These are phyloP conservation scores for Cheumatopsyche charites DNA, from an alignment of 1,140 invertebrate species.

Conservation along the genomic window DNA sequence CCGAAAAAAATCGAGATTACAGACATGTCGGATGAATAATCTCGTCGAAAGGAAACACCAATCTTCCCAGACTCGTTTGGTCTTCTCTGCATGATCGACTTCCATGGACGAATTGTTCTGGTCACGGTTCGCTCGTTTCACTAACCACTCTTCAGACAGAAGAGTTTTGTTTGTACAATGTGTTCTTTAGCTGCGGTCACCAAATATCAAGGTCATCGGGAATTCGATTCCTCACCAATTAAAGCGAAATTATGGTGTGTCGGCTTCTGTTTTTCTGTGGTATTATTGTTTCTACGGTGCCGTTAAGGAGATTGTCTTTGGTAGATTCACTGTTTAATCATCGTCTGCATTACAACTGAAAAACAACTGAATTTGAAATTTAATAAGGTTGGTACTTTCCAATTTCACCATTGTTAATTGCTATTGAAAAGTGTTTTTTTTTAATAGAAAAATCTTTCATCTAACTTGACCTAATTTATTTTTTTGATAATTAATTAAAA, in stretches of 20 bases:
- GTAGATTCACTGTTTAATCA: no score
- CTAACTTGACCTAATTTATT: no score
- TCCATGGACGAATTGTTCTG: conserved; percentile 31
- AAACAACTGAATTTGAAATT: no score
- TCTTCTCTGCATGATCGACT: conserved; percentile 24
- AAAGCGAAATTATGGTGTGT: no score
- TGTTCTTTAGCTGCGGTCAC: neutral
- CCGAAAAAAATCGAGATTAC: neutral
- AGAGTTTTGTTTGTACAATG: conserved; percentile 8
- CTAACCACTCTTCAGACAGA: conserved; percentile 19
- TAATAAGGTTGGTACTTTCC: no score
- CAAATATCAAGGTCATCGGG: conserved; percentile 17
- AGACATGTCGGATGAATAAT: no score
- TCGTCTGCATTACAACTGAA: no score
- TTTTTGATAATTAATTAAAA: no score
- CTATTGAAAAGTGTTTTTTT: no score
- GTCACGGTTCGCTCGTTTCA: conserved; percentile 4
- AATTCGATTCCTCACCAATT: conserved; percentile 14
- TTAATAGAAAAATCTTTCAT: no score
- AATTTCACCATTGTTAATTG: no score
- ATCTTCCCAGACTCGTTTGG: conserved; percentile 4
- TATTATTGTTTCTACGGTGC: neutral
- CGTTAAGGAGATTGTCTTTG: no score
- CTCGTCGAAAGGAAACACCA: neutral
- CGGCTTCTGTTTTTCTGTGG: neutral